Base-by-base conservation (phyloP, 2,888 invertebrate species). In the Agrochola lota region DNA sequence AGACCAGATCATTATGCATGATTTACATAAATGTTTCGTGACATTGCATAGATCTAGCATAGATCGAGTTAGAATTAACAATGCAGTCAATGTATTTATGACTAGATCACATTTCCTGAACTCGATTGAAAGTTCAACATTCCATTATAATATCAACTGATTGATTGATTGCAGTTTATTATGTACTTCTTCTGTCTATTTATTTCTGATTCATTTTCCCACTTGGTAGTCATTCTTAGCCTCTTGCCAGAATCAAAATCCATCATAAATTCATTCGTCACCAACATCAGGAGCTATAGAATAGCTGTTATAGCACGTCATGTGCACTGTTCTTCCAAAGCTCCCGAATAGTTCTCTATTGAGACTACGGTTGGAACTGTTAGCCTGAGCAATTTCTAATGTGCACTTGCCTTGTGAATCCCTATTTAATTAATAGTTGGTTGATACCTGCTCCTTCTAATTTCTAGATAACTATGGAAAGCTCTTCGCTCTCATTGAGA, bases 1-100 rank as follows among this genome's bases (percentile, higher is more conserved):
- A 68, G 68, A 67, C 68, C 71, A 82, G 77, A 71, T 89, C 85
- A 88, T 82, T 80, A 71, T 62, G 71, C 67, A 78, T 71, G 49
- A 80, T 84, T 62, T 62, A 71, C 79, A 84, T 76, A 52, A 76
- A 68, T 70, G 46, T 59, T 76, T 84, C 79, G 79, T 86, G 86
- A 86, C 77, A 77, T 74, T 60, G 43, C 55, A 64, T 57, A 57
- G 17, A 69, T 70, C n/a, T 6, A 46, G 43, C 55, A 60, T 52
- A 57, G 43, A 75, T 67, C 43, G 23, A 46, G 43, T 40, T 64
- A 15, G n/a, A 73, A 72, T 69, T 69, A 63, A 71, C 35, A 52
- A 68, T 68, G 62, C 62, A 55, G 64, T 40, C 70, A 57, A 12
- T 70, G 62, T 66, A 49, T 68, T 66, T 55, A 49, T 69, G 52